A percentile compares a stretch with the other conserved stretches of the same genome.
Evolutionary conservation across 1,140 invertebrate species (phyloP).

Genomic region (Eupristina koningsbergeri): DNA sequence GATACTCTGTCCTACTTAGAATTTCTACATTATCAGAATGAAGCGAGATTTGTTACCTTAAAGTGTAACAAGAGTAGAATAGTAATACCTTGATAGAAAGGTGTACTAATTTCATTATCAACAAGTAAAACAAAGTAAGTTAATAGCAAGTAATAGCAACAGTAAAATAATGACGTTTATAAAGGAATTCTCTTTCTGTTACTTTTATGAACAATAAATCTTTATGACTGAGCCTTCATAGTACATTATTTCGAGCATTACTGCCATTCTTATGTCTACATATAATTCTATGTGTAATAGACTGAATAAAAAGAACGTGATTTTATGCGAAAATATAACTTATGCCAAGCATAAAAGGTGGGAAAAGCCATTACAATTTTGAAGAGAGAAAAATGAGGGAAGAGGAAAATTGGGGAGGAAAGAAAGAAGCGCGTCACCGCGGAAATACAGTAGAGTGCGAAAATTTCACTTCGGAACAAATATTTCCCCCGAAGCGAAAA

Average conservation of each 20-base stretch:
- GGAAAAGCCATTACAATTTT: too few relatives aligned
- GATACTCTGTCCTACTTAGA: neutral
- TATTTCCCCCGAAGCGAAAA: neutral
- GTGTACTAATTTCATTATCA: neutral
- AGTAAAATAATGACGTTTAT: neutral
- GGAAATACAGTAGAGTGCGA: neutral
- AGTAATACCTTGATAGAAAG: neutral
- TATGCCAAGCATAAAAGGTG: too few relatives aligned
- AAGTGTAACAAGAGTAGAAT: slow-evolving; percentile 14
- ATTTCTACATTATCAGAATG: neutral
- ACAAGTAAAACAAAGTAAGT: neutral
- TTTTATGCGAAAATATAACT: too few relatives aligned
- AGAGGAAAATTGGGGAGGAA: too few relatives aligned
- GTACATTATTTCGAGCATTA: too few relatives aligned
- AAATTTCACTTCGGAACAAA: neutral
- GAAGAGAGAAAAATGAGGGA: too few relatives aligned
- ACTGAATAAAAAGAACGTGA: neutral
- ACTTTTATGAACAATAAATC: too few relatives aligned
- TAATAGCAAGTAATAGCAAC: neutral
- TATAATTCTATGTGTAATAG: neutral
- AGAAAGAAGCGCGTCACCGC: neutral
- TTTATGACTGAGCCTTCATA: too few relatives aligned
- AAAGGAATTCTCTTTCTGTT: too few relatives aligned
- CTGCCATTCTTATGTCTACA: too few relatives aligned
- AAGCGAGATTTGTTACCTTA: neutral